These are phyloP conservation scores for Lutraria rhynchaena DNA, from an alignment of 1,140 invertebrate genomes.

Conservation along the genomic window DNA sequence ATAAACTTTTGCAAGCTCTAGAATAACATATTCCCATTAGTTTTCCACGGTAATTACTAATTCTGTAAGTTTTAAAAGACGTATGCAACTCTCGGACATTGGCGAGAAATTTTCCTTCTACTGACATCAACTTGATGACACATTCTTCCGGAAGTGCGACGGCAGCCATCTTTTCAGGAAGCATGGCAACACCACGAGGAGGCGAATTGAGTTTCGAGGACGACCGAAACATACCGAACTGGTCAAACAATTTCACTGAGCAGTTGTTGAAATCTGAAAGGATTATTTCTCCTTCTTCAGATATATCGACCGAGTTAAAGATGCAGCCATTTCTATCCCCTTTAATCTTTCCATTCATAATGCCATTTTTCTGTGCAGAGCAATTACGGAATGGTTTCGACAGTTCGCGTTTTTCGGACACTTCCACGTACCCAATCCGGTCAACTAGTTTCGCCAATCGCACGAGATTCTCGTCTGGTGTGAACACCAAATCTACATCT, in stretches of 20 bases:
- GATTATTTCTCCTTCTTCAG: slow-evolving; percentile 42
- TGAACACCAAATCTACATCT: slow-evolving; percentile 51
- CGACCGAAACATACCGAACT: slow-evolving; percentile 55
- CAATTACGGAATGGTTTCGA: slow-evolving; percentile 47
- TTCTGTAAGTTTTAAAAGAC: slow-evolving; percentile 53
- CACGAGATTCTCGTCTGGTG: slow-evolving; percentile 49
- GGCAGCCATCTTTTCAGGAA: slow-evolving; percentile 47
- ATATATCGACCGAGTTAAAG: slow-evolving; percentile 55
- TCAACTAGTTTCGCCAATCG: slow-evolving; percentile 50
- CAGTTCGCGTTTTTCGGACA: slow-evolving; percentile 49
- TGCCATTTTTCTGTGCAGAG: slow-evolving; percentile 53
- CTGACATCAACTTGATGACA: slow-evolving; percentile 49
- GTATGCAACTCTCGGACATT: slow-evolving; percentile 44
- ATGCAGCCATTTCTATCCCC: slow-evolving; percentile 55
- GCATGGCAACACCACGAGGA: slow-evolving; percentile 37
- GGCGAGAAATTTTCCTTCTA: slow-evolving; percentile 47
- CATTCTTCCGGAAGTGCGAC: slow-evolving; percentile 57
- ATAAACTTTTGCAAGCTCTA: slow-evolving; percentile 45
- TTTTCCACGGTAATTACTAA: slow-evolving; percentile 35
- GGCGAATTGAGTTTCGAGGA: slow-evolving; percentile 43
- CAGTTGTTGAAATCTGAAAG: slow-evolving; percentile 58
- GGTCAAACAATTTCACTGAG: slow-evolving; percentile 49
- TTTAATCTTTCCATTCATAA: slow-evolving; percentile 50
- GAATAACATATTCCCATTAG: slow-evolving; percentile 55
- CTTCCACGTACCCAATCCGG: slow-evolving; percentile 51